Conservation (phyloP, 35 echinoderm and acorn worm genomes). For the Anneissia japonica region DNA sequence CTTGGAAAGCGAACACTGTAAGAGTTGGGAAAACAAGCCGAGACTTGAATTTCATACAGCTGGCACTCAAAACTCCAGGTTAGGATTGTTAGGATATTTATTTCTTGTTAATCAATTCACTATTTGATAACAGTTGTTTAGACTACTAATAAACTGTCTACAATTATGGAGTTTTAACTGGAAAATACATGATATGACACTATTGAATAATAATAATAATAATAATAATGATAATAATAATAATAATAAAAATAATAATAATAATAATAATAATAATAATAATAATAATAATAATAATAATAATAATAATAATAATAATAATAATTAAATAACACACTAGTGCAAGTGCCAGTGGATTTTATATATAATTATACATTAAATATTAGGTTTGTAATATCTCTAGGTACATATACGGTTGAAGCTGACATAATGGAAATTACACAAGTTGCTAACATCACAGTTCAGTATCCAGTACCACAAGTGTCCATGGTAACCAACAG, state of each 20-base stretch:
- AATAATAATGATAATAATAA: too few species aligned
- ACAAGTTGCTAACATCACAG: not conserved
- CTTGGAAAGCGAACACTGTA: not conserved
- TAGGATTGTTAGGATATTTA: not conserved
- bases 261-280: too few species aligned
- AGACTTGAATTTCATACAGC: not conserved
- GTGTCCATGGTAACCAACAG: not conserved
- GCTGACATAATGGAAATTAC: not conserved
- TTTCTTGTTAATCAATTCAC: constrained; percentile 6
- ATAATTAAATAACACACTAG: too few species aligned
- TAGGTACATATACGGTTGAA: not conserved
- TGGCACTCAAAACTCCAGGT: not conserved
- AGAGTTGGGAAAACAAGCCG: not conserved
- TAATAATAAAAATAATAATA: too few species aligned
- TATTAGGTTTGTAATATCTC: too few species aligned
- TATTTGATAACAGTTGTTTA: not conserved
- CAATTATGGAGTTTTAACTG: too few species aligned
- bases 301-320: too few species aligned
- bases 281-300: too few species aligned
- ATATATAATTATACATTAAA: too few species aligned
- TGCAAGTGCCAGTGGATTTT: too few species aligned
- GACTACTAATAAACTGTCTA: not conserved
- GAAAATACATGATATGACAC: too few species aligned
- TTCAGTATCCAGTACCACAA: not conserved
- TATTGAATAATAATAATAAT: too few species aligned